A percentile compares a stretch with the other conserved stretches of the same genome.
These are phyloP conservation scores for Drosophila athabasca DNA, from an alignment of 1,140 invertebrate genomes.

Conservation along the genomic window DNA sequence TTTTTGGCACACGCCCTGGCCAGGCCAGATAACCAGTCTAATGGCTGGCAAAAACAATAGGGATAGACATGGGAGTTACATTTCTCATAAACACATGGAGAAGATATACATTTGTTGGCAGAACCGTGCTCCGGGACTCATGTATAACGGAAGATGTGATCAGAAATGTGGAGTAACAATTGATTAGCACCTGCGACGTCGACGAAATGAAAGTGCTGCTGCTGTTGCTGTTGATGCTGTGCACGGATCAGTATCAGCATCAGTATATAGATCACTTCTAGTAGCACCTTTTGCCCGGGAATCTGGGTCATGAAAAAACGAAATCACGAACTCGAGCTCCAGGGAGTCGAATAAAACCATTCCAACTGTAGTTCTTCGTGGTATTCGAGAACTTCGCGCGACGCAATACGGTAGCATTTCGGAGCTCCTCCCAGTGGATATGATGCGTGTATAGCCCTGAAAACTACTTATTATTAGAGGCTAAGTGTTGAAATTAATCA, in stretches of 20 bases:
- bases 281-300: conserved; percentile 65
- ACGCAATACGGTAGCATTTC: conserved; percentile 31
- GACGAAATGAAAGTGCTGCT: conserved; percentile 78
- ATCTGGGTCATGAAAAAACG: conserved; percentile 75
- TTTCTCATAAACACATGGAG: too few species aligned
- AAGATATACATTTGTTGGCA: background rate
- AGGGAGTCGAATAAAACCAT: conserved; percentile 64
- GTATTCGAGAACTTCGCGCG: conserved; percentile 62
- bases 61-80: too few species aligned
- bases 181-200: conserved; percentile 66
- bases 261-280: conserved; percentile 71
- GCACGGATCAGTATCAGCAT: conserved; percentile 9
- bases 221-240: background rate
- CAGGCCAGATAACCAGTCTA: conserved; percentile 7
- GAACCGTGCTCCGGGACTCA: background rate
- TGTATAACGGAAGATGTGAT: conserved; percentile 57
- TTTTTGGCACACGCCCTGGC: conserved; percentile 47
- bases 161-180: conserved; percentile 75
- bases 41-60: too few species aligned
- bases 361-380: conserved; percentile 11
- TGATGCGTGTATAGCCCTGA: conserved; percentile 42
- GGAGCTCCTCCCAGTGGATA: conserved; percentile 34
- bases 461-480: conserved; percentile 20
- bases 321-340: conserved; percentile 50
- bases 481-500: background rate